phyloP scores from a whole-genome alignment of 2,888 invertebrate genomes.

The Melinaea marsaeus region DNA sequence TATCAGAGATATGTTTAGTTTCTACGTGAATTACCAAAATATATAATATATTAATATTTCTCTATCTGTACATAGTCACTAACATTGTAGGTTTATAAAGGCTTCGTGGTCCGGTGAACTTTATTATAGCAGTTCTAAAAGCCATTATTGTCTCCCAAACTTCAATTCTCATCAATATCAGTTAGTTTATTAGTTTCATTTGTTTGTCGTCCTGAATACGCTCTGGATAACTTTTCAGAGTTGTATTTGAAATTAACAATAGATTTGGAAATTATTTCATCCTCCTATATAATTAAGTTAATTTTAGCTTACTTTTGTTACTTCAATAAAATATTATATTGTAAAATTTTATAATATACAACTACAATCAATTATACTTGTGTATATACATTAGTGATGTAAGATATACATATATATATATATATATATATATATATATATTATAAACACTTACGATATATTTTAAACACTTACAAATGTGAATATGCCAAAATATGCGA shows the following conservation, averaged over 20 bases:
- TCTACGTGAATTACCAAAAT: too few species aligned
- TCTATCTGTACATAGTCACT: background rate
- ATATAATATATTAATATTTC: background rate
- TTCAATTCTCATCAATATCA: slow-evolving; percentile 12
- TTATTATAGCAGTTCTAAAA: background rate
- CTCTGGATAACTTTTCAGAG: background rate
- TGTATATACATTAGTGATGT: too few species aligned
- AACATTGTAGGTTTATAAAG: background rate
- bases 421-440: too few species aligned
- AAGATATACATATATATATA: too few species aligned
- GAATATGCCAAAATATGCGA: too few species aligned
- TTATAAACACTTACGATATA: too few species aligned
- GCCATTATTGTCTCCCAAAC: slow-evolving; percentile 1
- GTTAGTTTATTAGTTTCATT: slow-evolving; percentile 15
- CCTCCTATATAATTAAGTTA: background rate
- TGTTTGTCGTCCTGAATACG: background rate
- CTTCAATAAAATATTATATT: too few species aligned
- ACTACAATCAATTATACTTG: too few species aligned
- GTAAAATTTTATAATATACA: too few species aligned
- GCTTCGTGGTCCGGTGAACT: slow-evolving; percentile 2
- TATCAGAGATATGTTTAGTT: too few species aligned
- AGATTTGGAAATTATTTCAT: background rate
- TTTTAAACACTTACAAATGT: too few species aligned
- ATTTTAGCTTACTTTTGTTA: too few species aligned
- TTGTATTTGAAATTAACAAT: background rate